A percentile compares a stretch with the other conserved stretches of the same genome.
Conservation (phyloP, 2,113 vertebrate genomes). For the Scytalopus superciliaris region DNA sequence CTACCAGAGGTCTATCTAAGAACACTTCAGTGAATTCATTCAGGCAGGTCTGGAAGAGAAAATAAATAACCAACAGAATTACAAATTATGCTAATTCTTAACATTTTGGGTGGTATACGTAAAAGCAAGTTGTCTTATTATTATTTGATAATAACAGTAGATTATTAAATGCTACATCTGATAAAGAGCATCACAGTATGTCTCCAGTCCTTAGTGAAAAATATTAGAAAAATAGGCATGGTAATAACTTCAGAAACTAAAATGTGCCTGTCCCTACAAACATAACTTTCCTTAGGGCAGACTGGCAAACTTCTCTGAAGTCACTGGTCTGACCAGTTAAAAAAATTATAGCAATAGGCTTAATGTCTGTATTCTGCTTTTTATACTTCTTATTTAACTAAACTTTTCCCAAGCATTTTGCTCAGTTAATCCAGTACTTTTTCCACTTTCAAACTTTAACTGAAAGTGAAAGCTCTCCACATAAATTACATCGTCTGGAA, state of each 20-base stretch:
- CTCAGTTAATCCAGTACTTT: background rate
- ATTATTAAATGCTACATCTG: background rate
- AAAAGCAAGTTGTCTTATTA: background rate
- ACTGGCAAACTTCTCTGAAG: background rate
- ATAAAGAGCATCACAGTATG: background rate
- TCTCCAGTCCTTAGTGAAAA: background rate
- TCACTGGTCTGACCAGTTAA: background rate
- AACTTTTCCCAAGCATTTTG: background rate
- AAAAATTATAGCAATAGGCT: background rate
- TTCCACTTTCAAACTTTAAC: background rate
- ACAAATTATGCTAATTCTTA: background rate
- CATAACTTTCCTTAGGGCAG: background rate
- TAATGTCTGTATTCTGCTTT: background rate
- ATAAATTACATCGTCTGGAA: background rate
- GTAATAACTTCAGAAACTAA: background rate
- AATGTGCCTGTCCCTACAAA: background rate
- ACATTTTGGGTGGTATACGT: background rate
- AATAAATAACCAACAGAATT: background rate
- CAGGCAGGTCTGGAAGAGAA: background rate
- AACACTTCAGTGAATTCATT: background rate
- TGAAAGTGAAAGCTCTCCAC: background rate
- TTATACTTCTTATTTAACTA: background rate
- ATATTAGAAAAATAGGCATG: background rate
- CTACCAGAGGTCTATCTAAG: background rate
- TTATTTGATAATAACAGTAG: background rate